Conservation (phyloP, 2,113 vertebrate species). For the Gracilinanus agilis region DNA sequence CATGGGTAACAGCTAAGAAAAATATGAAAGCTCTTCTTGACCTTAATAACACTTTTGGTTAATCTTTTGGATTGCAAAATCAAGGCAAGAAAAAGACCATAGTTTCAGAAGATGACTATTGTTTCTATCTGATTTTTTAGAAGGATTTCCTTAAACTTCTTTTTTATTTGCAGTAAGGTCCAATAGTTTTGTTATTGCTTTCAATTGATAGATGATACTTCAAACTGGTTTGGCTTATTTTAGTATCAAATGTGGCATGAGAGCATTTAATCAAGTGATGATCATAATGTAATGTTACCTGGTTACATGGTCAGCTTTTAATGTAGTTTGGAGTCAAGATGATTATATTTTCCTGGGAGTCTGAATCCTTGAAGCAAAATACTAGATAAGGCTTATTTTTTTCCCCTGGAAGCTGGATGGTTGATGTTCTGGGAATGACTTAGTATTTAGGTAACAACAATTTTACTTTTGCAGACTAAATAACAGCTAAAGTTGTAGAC, state of each 20-base stretch:
- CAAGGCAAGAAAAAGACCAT: neutral
- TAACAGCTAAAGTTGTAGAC: slow-evolving; percentile 39
- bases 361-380: slow-evolving; percentile 50
- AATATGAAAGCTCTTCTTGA: slow-evolving; percentile 90
- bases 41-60: slow-evolving; percentile 2
- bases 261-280: slow-evolving; percentile 42
- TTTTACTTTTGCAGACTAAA: slow-evolving; percentile 56
- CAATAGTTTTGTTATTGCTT: slow-evolving; percentile 33
- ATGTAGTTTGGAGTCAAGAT: slow-evolving; percentile 58
- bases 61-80: slow-evolving; percentile 36
- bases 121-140: slow-evolving; percentile 28
- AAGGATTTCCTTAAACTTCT: neutral
- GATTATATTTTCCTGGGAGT: slow-evolving; percentile 12
- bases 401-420: slow-evolving; percentile 48
- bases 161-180: slow-evolving; percentile 17
- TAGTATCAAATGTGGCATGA: neutral
- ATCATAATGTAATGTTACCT: slow-evolving; percentile 43
- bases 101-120: slow-evolving; percentile 46
- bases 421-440: slow-evolving; percentile 48
- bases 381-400: neutral
- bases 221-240: slow-evolving; percentile 58
- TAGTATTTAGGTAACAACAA: slow-evolving; percentile 13
- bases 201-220: slow-evolving; percentile 23
- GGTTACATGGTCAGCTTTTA: slow-evolving; percentile 62
- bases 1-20: slow-evolving; percentile 94